Base-by-base conservation (phyloP, 2,888 invertebrate genomes). In the Scotopteryx bipunctaria region DNA sequence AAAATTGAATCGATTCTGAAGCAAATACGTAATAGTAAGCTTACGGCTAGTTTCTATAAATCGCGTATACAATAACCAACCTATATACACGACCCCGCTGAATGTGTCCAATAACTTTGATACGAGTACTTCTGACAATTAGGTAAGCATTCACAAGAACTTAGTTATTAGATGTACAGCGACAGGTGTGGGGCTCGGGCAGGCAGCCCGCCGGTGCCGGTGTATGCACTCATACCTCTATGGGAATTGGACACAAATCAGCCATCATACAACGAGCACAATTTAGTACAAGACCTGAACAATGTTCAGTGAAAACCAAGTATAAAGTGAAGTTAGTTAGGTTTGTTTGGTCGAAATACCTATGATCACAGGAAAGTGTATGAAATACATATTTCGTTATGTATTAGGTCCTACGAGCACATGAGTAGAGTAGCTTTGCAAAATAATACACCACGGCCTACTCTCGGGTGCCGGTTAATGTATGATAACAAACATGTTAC, bases 1-100 rank as follows among this genome's bases (percentile, higher is more conserved):
- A 11, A 27, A 17, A 13, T 38, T 14, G 5, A 23, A 13, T 35
- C 14, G 13, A 15, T 40, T 32, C 14, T 40, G 1, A 29, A 32
- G 9, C 4, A 32, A 16, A n/a, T 16, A 43, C 5, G 25, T 4
- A 5, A 9, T 9, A 35, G 13, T 19, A 25, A 15, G 40, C 32
- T 9, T 40, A 13, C 49, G 49, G 43, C 31, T 40, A 27, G 16
- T 44, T 42, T 51, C 14, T 41, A 48, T 25, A 41, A 43, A 44
- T 48, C 47, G 48, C 52, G 44, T 49, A 45, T 49, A 43, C 52
- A 51, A 48, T 5, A 19, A 32, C 32, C 42, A 11, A 37, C 45
- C 8, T 36, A 37, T 9, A 9, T 21, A 32, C 19, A 23, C 43
- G 3, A 14, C 29, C 25, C 33, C 33, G 25, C 53, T 13, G 40